Evolutionary conservation across 2,888 invertebrate species (phyloP).

Genomic region (Adelognathus sp.): DNA sequence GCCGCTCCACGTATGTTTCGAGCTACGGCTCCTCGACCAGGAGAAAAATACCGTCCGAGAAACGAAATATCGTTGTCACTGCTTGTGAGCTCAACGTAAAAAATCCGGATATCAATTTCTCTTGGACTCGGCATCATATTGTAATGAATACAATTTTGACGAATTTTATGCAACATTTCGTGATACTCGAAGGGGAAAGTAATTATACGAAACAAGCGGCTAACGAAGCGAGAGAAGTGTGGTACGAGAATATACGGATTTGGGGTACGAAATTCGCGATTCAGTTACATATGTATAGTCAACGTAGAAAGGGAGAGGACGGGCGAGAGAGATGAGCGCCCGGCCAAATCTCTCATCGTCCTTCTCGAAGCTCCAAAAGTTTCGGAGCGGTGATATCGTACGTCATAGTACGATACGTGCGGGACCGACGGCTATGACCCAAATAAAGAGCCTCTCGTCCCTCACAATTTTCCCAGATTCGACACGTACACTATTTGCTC

Average conservation of each 20-base stretch:
- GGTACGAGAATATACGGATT: neutral
- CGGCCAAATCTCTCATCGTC: slow-evolving; percentile 25
- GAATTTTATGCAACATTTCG: neutral
- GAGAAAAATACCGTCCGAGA: slow-evolving; percentile 6
- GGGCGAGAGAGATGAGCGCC: slow-evolving; percentile 19
- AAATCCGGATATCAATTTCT: neutral
- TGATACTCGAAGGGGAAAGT: slow-evolving; percentile 18
- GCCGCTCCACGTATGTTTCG: neutral
- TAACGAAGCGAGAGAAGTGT: slow-evolving; percentile 39
- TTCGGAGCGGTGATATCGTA: slow-evolving; percentile 45
- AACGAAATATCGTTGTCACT: slow-evolving; percentile 23
- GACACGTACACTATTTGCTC: neutral
- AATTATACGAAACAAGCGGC: slow-evolving; percentile 33
- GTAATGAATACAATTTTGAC: neutral
- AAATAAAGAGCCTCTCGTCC: slow-evolving; percentile 50
- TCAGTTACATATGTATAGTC: neutral
- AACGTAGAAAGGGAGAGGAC: neutral
- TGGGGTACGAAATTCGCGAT: neutral
- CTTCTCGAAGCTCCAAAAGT: slow-evolving; percentile 40
- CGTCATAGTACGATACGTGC: slow-evolving; percentile 41
- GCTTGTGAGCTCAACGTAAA: neutral
- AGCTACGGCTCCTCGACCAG: neutral
- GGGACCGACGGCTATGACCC: slow-evolving; percentile 49
- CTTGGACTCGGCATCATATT: neutral
- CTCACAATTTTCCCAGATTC: slow-evolving; percentile 43